phyloP scores from a whole-genome alignment of 2,888 invertebrate species.

The Sesamia inferens region DNA sequence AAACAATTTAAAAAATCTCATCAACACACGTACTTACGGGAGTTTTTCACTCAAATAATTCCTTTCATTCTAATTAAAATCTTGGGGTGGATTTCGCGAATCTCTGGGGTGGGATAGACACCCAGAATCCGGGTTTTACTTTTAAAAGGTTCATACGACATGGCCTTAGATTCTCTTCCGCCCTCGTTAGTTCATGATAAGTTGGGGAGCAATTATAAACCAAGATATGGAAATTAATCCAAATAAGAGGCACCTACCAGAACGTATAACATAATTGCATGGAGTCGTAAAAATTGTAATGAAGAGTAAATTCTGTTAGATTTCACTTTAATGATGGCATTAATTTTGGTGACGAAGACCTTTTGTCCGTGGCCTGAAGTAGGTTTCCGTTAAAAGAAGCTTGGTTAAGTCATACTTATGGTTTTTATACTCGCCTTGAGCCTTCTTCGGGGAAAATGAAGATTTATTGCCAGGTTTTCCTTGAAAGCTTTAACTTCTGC shows the following conservation, averaged over 20 bases:
- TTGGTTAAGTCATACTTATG: slow-evolving; percentile 48
- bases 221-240: slow-evolving; percentile 58
- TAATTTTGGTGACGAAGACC: slow-evolving; percentile 38
- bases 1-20: slow-evolving; percentile 40
- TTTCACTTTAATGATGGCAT: slow-evolving; percentile 45
- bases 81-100: slow-evolving; percentile 39
- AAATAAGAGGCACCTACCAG: slow-evolving; percentile 37
- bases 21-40: slow-evolving; percentile 32
- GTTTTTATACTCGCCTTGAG: slow-evolving; percentile 56
- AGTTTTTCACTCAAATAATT: slow-evolving; percentile 47
- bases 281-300: slow-evolving; percentile 43
- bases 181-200: slow-evolving; percentile 20
- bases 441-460: slow-evolving; percentile 51
- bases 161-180: slow-evolving; percentile 18
- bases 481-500: slow-evolving; percentile 39
- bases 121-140: slow-evolving; percentile 36
- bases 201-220: slow-evolving; percentile 46
- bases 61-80: slow-evolving; percentile 58
- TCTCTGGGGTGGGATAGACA: slow-evolving; percentile 35
- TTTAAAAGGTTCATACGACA: slow-evolving; percentile 43
- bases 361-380: slow-evolving; percentile 25
- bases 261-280: slow-evolving; percentile 41
- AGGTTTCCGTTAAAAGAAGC: slow-evolving; percentile 24
- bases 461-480: slow-evolving; percentile 51
- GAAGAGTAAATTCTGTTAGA: slow-evolving; percentile 45